phyloP scores from a whole-genome alignment of 2,113 vertebrate species.

The Cryptotis parvus region DNA sequence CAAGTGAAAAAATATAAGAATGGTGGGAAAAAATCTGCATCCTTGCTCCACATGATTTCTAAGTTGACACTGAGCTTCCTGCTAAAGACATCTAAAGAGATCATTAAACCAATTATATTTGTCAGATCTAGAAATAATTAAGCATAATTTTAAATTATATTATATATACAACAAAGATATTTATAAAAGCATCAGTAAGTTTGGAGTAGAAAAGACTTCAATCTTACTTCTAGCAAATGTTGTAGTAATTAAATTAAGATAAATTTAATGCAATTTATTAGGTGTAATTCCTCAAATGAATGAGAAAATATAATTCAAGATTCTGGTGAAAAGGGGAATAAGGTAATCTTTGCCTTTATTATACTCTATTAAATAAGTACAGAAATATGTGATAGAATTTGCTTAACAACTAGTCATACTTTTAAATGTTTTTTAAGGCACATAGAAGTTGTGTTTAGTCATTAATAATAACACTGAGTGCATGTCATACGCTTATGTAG shows the following conservation, averaged over 20 bases:
- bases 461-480: neutral
- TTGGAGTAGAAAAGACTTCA: conserved; percentile 28
- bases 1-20: too few relatives aligned
- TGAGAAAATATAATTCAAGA: neutral
- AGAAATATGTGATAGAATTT: neutral
- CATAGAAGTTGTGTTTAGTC: neutral
- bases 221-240: conserved; percentile 19
- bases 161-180: conserved; percentile 30
- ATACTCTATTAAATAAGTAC: neutral
- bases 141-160: conserved; percentile 33
- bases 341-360: neutral
- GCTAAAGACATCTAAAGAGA: neutral
- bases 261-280: conserved; percentile 12
- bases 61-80: neutral
- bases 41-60: neutral
- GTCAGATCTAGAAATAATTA: neutral
- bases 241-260: conserved; percentile 32
- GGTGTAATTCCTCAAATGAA: conserved; percentile 4
- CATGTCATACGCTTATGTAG: neutral
- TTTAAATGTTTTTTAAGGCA: neutral
- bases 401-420: neutral
- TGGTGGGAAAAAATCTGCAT: neutral
- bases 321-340: conserved; percentile 12
- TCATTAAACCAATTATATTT: conserved; percentile 30
- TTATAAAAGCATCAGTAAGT: neutral